A percentile compares a stretch with the other conserved stretches of the same genome.
phyloP scores from a whole-genome alignment of 2,113 vertebrate species.

The Lasiurus cinereus region DNA sequence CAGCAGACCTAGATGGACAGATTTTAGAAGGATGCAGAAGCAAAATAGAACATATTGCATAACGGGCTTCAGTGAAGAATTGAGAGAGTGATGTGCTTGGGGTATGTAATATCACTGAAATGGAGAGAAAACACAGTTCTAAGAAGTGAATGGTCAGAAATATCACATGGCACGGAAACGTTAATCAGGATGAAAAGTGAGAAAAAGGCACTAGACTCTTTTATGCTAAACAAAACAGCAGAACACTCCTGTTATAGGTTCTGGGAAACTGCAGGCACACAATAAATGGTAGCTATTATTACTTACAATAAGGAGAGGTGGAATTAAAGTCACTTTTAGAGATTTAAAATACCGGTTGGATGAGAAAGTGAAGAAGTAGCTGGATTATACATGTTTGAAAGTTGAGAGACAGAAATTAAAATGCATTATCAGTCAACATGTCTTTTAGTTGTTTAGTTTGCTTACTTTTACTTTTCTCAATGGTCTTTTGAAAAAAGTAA shows the following conservation, averaged over 20 bases:
- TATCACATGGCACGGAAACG: neutral
- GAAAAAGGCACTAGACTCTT: neutral
- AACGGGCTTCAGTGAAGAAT: neutral
- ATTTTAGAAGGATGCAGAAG: neutral
- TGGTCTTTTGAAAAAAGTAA: neutral
- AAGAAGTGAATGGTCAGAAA: neutral
- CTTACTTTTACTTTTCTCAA: constrained; percentile 25
- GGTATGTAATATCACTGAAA: neutral
- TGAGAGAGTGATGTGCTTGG: neutral
- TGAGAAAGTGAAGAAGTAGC: neutral
- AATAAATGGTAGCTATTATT: neutral
- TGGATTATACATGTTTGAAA: neutral
- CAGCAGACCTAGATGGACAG: neutral
- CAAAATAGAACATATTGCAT: neutral
- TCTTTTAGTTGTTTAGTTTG: constrained; percentile 12
- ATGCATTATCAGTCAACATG: neutral
- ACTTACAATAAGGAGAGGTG: neutral
- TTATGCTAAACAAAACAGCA: neutral
- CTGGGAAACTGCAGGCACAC: neutral
- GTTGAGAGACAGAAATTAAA: neutral
- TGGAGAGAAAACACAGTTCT: neutral
- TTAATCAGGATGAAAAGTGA: neutral
- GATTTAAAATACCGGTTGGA: neutral
- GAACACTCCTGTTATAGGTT: neutral
- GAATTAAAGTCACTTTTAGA: neutral